Percentiles rank a stretch among this genome's conserved stretches.
These are phyloP conservation scores for Centruroides vittatus DNA, from an alignment of 1,140 invertebrate genomes.

Conservation along the genomic window DNA sequence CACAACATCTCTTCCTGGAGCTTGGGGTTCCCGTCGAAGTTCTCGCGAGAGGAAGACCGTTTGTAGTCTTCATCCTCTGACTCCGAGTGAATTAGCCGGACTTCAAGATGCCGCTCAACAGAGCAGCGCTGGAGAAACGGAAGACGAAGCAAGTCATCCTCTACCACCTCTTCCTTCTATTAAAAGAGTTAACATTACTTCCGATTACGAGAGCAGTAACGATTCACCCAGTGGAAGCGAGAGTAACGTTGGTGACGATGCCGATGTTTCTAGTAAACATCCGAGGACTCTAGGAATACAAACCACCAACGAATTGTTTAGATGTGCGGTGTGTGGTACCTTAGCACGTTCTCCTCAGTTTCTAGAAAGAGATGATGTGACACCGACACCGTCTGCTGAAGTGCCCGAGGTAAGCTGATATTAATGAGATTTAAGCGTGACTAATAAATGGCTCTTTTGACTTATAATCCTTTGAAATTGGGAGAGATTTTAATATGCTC, in stretches of 20 bases:
- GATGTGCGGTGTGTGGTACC: no score
- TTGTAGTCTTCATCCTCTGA: slow-evolving; percentile 25
- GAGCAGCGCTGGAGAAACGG: slow-evolving; percentile 3
- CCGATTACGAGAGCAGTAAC: slow-evolving; percentile 33
- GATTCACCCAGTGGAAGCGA: slow-evolving; percentile 33
- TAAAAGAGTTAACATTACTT: slow-evolving; percentile 26
- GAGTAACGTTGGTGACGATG: not conserved
- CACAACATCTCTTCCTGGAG: slow-evolving; percentile 23
- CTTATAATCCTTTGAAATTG: no score
- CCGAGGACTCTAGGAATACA: no score
- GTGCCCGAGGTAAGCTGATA: no score
- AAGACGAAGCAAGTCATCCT: slow-evolving; percentile 2
- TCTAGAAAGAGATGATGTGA: no score
- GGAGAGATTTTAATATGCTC: no score
- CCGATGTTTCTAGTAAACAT: no score
- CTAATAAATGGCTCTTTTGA: no score
- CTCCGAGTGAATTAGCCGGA: slow-evolving; percentile 13
- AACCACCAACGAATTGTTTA: no score
- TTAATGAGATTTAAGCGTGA: no score
- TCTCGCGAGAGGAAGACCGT: slow-evolving; percentile 24
- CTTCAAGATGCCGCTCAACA: slow-evolving; percentile 13
- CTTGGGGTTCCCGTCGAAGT: slow-evolving; percentile 12
- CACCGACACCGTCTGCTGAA: no score
- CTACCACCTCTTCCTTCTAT: slow-evolving; percentile 9
- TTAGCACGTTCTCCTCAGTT: no score